Evolutionary conservation across 2,888 invertebrate species (phyloP), one percentile per base, ranked within the genome.

Genomic region (Trichopria drosophilae): DNA sequence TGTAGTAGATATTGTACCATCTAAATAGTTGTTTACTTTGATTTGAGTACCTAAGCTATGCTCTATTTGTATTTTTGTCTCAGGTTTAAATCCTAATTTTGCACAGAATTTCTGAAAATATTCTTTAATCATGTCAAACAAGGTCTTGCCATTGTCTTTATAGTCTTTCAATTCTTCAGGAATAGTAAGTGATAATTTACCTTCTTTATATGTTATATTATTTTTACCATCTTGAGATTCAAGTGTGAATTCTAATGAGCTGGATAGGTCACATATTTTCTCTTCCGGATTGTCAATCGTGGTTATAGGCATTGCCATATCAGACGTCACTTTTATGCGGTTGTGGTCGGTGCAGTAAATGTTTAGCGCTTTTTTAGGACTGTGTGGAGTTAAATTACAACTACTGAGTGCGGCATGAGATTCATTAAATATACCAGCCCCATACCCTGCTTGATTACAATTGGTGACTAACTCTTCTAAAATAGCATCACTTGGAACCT

Each of bases 361-460:
- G 29, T 35, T 42, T 49, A 49, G 18, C 22, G 20, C 42, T 49
- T 42, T 49, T 49, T 49, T 40, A 49, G 49, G 49, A 49, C 31
- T 47, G 29, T 39, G 19, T 47, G 32, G 31, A 28, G 32, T 48
- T 26, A 48, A 49, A 28, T 19, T 35, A n/a, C n/a, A n/a, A 34
- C 35, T 26, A 24, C 48, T 20, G 26, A 49, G 42, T 49, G 49
- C 49, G 18, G 18, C 20, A 16, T 20, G 43, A 18, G 40, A 15
- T 37, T 40, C 13, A 20, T 16, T 52, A 19, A 40, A 47, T 52
- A 29, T n/a, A 47, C 22, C 37, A 47, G 35, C 41, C 39, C 19
- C 52, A 47, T 52, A 52, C 22, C 47, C 52, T 41, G 52, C 52
- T 52, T 52, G 52, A 42, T 52, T 52, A 52, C 52, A 52, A 41